Percentiles rank a stretch among this genome's conserved stretches.
Conservation (phyloP, 1,140 invertebrate genomes). For the Capitella teleta region DNA sequence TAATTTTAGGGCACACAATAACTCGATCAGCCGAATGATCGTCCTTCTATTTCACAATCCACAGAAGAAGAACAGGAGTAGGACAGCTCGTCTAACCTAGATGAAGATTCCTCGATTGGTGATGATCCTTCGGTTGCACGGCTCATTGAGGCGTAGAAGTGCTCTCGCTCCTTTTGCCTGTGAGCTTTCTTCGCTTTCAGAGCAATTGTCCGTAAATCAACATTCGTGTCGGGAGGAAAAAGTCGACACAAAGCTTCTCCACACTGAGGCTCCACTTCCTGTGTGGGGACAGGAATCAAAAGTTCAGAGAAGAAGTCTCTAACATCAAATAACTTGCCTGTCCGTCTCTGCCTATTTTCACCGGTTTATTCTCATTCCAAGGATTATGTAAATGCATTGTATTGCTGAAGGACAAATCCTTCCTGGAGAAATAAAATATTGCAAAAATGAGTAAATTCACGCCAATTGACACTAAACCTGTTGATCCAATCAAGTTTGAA, state of each 20-base stretch:
- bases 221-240: slow-evolving; percentile 84
- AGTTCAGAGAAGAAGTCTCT: not conserved
- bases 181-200: slow-evolving; percentile 52
- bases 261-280: slow-evolving; percentile 91
- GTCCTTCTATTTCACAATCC: too few species aligned
- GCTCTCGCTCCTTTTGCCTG: slow-evolving; percentile 12
- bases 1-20: too few species aligned
- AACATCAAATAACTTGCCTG: slow-evolving; percentile 43
- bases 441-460: not conserved
- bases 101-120: too few species aligned
- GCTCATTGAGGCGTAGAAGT: slow-evolving; percentile 7
- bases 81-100: too few species aligned
- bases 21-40: too few species aligned
- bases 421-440: slow-evolving; percentile 45
- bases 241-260: slow-evolving; percentile 87
- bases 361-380: slow-evolving; percentile 97
- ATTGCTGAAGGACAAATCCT: slow-evolving; percentile 82
- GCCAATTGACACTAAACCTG: slow-evolving; percentile 31
- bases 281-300: slow-evolving; percentile 17
- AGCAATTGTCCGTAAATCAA: slow-evolving; percentile 81
- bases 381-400: slow-evolving; percentile 90
- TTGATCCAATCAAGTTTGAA: slow-evolving; percentile 96
- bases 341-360: slow-evolving; percentile 96
- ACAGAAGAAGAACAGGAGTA: too few species aligned
- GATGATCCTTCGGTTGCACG: too few species aligned